Evolutionary conservation across 2,113 vertebrate genomes (phyloP), one percentile per base, ranked within the genome.

Genomic region (Cichladusa arquata): DNA sequence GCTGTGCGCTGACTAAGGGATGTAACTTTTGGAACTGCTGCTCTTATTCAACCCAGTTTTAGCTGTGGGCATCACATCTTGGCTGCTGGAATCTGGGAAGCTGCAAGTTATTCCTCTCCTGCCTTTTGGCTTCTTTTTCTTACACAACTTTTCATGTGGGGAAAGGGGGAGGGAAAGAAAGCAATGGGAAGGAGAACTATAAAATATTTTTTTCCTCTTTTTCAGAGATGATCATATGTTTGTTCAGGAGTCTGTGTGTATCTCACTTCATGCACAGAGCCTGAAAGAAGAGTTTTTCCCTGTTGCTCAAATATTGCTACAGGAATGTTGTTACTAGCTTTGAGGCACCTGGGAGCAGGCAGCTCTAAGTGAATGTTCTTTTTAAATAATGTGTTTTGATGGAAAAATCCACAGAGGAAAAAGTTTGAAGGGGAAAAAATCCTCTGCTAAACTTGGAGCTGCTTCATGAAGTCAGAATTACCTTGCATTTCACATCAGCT

Each of bases 361-460:
- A 78, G 76, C 61, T 81, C 53, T 12, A 26, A 86, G 64, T 33
- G 23, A 82, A 92, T 53, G 42, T 5, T 23, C 65, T 87, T 89
- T 95, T 93, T 33, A 64, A 92, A 90, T 90, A 81, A 71, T 40
- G 53, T 95, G 88, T 96, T 96, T 96, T 97, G 90, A 90, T 96
- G 96, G 94, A 96, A 95, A 94, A 91, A 87, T 88, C 74, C 24
- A 4, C 71, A 88, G 81, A 90, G 79, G 86, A 60, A 80, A 93
- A 94, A 90, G 60, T 42, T 25, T 34, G 56, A 89, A 91, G 29
- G 44, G 90, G 57, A 88, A 88, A 95, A 90, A 90, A 88, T 77
- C 60, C 48, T 93, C 56, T 88, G 72, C 64, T 92, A 71, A 90
- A 90, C 69, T 92, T 88, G 83, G 65, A 90, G 51, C 86, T 77